Evolutionary conservation across 2,113 vertebrate species (phyloP).

Genomic region (Phrynosoma platyrhinos): DNA sequence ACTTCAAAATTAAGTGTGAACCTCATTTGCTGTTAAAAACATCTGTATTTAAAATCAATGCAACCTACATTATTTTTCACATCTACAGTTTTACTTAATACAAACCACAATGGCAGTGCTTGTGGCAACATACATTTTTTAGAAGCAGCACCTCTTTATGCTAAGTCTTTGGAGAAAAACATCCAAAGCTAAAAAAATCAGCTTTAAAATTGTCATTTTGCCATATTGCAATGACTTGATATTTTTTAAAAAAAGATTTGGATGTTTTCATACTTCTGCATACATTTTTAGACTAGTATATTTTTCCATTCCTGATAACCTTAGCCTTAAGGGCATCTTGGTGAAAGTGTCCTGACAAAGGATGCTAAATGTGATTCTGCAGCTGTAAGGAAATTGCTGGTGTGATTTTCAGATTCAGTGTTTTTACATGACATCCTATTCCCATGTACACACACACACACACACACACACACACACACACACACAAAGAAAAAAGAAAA

Average conservation of each 20-base stretch:
- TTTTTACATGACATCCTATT: slow-evolving; percentile 54
- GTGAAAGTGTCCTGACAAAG: slow-evolving; percentile 69
- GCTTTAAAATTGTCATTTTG: slow-evolving; percentile 68
- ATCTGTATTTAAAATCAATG: slow-evolving; percentile 65
- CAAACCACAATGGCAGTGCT: slow-evolving; percentile 68
- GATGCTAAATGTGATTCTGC: slow-evolving; percentile 62
- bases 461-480: slow-evolving; percentile 58
- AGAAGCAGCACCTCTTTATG: slow-evolving; percentile 73
- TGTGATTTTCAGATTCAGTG: slow-evolving; percentile 62
- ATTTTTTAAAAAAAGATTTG: slow-evolving; percentile 29
- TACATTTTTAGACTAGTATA: slow-evolving; percentile 52
- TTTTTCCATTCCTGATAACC: slow-evolving; percentile 52
- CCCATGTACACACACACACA: slow-evolving; percentile 50
- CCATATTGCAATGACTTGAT: slow-evolving; percentile 63
- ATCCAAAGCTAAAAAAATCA: slow-evolving; percentile 65
- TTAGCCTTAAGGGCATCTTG: slow-evolving; percentile 68
- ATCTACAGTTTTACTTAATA: slow-evolving; percentile 37
- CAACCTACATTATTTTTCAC: slow-evolving; percentile 49
- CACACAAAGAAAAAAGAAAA: slow-evolving; percentile 50
- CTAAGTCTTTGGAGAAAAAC: slow-evolving; percentile 69
- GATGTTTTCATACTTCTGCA: slow-evolving; percentile 58
- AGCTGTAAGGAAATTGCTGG: slow-evolving; percentile 74
- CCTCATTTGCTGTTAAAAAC: slow-evolving; percentile 64
- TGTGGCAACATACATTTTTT: slow-evolving; percentile 63
- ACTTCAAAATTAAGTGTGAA: slow-evolving; percentile 79